Evolutionary conservation across 2,797 vertebrate species (phyloP), one percentile per base, ranked within the genome.

Genomic region (Molothrus ater): DNA sequence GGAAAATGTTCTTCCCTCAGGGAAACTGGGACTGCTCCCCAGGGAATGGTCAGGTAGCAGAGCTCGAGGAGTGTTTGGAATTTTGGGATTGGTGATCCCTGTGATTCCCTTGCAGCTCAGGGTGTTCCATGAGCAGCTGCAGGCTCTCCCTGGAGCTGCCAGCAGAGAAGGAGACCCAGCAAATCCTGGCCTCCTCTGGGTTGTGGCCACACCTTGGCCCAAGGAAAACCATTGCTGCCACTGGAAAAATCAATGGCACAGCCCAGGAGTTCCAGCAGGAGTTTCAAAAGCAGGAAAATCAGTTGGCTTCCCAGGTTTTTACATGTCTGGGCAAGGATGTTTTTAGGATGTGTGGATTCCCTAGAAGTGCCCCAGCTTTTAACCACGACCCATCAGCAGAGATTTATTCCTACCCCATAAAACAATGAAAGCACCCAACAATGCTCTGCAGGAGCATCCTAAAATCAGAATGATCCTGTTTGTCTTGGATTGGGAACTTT

Each of bases 401-500:
- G 76, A 65, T 82, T 94, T 94, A 56, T 90, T 97, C 87, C 70
- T 90, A 28, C 93, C 54, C 32, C 80, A 9, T 74, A 86, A 87
- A 95, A 91, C 95, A 87, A 93, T 94, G 89, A 64, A 88, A 88
- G 45, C 57, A 50, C 96, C 95, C 85, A 6, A 66, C 74, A 93
- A 95, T 11, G 50, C 94, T 94, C 97, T 86, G 84, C 94, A 90
- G 95, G 94, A 95, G 92, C 82, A 65, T 95, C 94, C 80, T 93
- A 57, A 94, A 57, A 43, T 93, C 94, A 69, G 76, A 92, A 92
- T 95, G 79, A 82, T 88, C 38, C 14, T 96, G 90, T 97, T 97
- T 96, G 90, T 94, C 81, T 97, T 97, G 96, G 96, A 91, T 21
- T 50, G 86, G 60, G 63, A 84, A 88, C 70, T 88, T 81, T 84